Conservation (phyloP, 2,113 vertebrate species). For the Cyprinus carpio region DNA sequence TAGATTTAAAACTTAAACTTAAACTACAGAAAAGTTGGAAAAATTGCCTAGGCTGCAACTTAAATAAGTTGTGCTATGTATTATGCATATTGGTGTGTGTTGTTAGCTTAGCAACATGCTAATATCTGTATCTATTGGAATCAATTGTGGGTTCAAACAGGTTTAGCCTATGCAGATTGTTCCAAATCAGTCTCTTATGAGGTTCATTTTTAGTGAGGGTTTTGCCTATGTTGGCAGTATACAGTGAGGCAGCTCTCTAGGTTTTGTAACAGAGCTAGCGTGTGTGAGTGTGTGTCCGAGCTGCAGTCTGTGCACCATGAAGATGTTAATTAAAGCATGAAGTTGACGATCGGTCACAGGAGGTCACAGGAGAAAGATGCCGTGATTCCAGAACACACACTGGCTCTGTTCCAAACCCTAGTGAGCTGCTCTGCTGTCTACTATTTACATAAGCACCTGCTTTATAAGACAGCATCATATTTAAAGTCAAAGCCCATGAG, state of each 20-base stretch:
- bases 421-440: neutral
- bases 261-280: neutral
- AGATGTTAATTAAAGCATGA: conserved; percentile 59
- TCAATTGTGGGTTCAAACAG: neutral
- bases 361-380: conserved; percentile 33
- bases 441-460: neutral
- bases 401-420: neutral
- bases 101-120: neutral
- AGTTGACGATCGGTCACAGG: conserved; percentile 51
- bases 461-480: neutral
- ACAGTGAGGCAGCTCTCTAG: neutral
- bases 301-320: conserved; percentile 46
- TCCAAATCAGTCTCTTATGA: neutral
- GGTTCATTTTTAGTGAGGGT: neutral
- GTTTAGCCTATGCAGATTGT: neutral
- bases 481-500: neutral
- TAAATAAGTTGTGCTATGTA: neutral
- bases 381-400: neutral
- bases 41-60: too few relatives aligned
- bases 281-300: conserved; percentile 38
- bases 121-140: neutral
- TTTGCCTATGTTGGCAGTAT: neutral
- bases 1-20: neutral
- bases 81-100: neutral
- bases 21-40: too few relatives aligned